Conservation (phyloP, 2,888 invertebrate species). For the Parasteatoda lunata region DNA sequence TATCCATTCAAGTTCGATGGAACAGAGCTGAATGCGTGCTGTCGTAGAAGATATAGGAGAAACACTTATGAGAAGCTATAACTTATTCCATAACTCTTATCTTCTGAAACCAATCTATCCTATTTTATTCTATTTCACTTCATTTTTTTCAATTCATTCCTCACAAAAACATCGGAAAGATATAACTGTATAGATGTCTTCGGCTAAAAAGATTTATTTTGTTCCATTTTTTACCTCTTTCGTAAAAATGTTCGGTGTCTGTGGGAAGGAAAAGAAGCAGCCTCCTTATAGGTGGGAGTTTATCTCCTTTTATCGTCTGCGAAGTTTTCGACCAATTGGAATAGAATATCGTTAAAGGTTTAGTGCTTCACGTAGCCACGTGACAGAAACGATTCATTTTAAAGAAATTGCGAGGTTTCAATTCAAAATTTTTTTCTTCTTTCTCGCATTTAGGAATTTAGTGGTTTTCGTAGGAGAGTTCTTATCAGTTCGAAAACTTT, state of each 20-base stretch:
- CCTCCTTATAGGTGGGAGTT: slow-evolving; percentile 45
- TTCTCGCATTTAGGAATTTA: not conserved
- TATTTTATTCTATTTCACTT: slow-evolving; percentile 50
- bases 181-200: slow-evolving; percentile 50
- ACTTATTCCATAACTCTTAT: slow-evolving; percentile 55
- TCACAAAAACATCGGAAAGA: slow-evolving; percentile 38
- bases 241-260: slow-evolving; percentile 36
- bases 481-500: not conserved
- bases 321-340: slow-evolving; percentile 55
- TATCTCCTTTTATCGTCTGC: slow-evolving; percentile 58
- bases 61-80: slow-evolving; percentile 46
- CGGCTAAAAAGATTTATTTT: slow-evolving; percentile 53
- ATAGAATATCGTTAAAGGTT: slow-evolving; percentile 35
- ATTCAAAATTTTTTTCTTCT: not conserved
- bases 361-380: slow-evolving; percentile 19
- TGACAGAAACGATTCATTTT: slow-evolving; percentile 38
- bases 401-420: slow-evolving; percentile 12
- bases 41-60: slow-evolving; percentile 39
- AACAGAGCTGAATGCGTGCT: slow-evolving; percentile 9
- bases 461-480: not conserved
- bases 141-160: slow-evolving; percentile 44
- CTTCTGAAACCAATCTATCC: slow-evolving; percentile 53
- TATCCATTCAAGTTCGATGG: no score
- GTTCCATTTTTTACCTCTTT: slow-evolving; percentile 45
- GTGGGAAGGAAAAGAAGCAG: slow-evolving; percentile 12